phyloP scores from a whole-genome alignment of 1,140 invertebrate species.

The Pinna nobilis region DNA sequence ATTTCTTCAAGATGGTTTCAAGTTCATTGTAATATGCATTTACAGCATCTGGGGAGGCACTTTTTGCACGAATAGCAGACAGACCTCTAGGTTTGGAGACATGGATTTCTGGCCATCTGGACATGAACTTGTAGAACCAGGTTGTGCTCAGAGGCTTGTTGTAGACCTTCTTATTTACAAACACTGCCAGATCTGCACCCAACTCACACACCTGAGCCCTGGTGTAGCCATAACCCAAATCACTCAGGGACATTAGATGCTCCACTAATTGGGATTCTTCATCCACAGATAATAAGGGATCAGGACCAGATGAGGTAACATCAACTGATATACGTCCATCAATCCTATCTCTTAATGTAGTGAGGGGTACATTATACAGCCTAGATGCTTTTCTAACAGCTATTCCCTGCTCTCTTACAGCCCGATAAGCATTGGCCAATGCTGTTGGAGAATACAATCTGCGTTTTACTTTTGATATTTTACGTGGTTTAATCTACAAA shows the following conservation, averaged over 20 bases:
- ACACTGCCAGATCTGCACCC: conserved; percentile 4
- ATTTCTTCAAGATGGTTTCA: conserved; percentile 18
- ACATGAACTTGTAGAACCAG: conserved; percentile 34
- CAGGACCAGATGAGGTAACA: not conserved
- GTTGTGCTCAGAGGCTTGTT: conserved; percentile 26
- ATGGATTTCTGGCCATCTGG: conserved; percentile 33
- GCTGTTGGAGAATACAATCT: too few relatives aligned
- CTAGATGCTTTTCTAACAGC: conserved; percentile 38
- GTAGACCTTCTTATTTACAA: not conserved
- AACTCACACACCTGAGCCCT: conserved; percentile 4
- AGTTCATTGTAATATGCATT: conserved; percentile 36
- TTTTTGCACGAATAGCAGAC: conserved; percentile 19
- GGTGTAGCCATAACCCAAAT: conserved; percentile 41
- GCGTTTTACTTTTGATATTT: too few relatives aligned
- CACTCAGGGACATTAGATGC: conserved; percentile 35
- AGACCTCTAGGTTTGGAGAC: conserved; percentile 30
- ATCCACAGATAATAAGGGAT: conserved; percentile 25
- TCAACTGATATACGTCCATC: conserved; percentile 22
- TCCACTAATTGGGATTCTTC: conserved; percentile 3
- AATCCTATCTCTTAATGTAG: conserved; percentile 44
- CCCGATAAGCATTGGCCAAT: too few relatives aligned
- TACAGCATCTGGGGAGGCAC: conserved; percentile 4
- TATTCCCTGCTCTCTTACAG: too few relatives aligned
- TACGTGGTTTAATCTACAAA: too few relatives aligned
- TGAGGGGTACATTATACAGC: conserved; percentile 34